Conservation (phyloP, 1,140 invertebrate genomes). For the Megalopta genalis region DNA sequence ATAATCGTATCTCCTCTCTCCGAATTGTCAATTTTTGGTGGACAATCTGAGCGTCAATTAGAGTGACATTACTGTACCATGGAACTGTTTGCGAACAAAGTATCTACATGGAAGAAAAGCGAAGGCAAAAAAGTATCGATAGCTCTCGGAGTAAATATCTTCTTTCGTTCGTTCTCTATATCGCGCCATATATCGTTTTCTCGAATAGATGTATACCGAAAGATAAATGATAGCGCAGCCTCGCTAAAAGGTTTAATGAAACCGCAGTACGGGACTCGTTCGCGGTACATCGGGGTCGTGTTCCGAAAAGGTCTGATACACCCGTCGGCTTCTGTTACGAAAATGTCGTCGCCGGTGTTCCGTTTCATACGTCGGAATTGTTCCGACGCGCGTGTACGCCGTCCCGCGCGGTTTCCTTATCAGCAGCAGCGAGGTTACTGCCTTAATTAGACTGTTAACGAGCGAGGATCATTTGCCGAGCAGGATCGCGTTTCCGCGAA, state of each 20-base stretch:
- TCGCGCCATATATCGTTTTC: background rate
- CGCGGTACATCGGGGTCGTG: background rate
- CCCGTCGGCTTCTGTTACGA: background rate
- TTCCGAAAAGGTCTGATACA: slow-evolving; percentile 24
- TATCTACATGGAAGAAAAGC: too few species aligned
- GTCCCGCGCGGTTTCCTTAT: slow-evolving; percentile 17
- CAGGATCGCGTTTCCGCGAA: slow-evolving; percentile 42
- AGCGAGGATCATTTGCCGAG: slow-evolving; percentile 18
- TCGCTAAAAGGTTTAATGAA: slow-evolving; percentile 12
- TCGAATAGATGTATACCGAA: background rate
- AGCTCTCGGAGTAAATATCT: too few species aligned
- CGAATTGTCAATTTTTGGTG: too few species aligned
- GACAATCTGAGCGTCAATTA: too few species aligned
- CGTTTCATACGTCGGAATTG: slow-evolving; percentile 40
- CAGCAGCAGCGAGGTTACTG: slow-evolving; percentile 28
- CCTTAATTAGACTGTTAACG: slow-evolving; percentile 48
- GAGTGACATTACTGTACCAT: too few species aligned
- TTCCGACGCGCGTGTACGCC: background rate
- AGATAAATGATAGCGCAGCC: background rate
- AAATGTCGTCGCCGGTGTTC: slow-evolving; percentile 10
- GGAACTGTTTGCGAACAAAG: too few species aligned
- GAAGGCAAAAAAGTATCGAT: too few species aligned
- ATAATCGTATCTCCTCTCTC: too few species aligned
- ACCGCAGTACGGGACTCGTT: background rate
- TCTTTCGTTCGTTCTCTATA: too few species aligned